Evolutionary conservation across 1,140 invertebrate species (phyloP).

Genomic region (Trichonephila clavata): DNA sequence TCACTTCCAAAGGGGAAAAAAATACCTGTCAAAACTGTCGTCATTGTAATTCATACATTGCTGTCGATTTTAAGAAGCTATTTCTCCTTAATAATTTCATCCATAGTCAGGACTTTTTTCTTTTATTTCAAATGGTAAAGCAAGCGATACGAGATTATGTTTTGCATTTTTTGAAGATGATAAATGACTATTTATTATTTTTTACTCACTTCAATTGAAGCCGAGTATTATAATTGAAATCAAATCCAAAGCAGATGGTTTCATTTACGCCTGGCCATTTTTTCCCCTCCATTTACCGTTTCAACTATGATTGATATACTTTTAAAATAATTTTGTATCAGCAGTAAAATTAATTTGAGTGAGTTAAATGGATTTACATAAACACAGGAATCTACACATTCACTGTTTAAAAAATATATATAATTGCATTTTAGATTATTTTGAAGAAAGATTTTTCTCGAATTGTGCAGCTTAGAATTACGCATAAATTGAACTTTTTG

Average conservation of each 20-base stretch:
- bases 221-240: neutral
- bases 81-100: neutral
- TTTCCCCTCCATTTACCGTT: neutral
- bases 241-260: neutral
- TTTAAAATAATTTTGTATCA: neutral
- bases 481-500: too few species aligned
- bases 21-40: conserved; percentile 18
- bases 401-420: too few species aligned
- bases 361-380: too few species aligned
- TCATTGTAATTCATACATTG: neutral
- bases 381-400: too few species aligned
- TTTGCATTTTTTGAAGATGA: neutral
- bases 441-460: too few species aligned
- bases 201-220: neutral
- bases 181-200: neutral
- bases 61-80: neutral
- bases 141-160: neutral
- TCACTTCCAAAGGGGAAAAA: neutral
- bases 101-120: neutral
- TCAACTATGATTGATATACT: conserved; percentile 13
- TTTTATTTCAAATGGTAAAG: neutral
- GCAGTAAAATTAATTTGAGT: too few species aligned
- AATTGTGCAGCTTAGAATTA: too few species aligned
- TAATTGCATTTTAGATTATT: too few species aligned
- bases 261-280: neutral